phyloP scores from a whole-genome alignment of 1,140 invertebrate species.

The Lepidotrigona ventralis region DNA sequence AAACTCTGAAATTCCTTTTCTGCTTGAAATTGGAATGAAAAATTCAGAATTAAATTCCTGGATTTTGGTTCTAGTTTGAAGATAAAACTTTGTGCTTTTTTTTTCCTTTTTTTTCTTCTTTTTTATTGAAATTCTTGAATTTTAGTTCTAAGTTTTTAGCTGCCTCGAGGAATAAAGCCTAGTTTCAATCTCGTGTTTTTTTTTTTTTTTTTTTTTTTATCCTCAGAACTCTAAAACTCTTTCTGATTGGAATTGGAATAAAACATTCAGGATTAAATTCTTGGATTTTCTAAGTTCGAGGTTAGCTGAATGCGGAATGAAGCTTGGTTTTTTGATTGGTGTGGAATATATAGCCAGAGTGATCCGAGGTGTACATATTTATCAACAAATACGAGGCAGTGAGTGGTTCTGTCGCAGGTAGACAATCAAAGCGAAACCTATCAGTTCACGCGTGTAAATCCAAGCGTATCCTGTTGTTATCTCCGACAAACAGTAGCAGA shows the following conservation, averaged over 20 bases:
- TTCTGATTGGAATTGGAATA: neutral
- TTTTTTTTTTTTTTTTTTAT: neutral
- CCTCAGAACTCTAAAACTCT: neutral
- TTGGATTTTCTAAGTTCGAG: neutral
- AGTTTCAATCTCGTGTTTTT: too few relatives aligned
- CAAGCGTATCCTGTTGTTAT: neutral
- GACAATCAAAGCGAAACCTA: neutral
- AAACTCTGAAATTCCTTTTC: neutral
- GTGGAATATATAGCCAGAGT: too few relatives aligned
- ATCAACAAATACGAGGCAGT: too few relatives aligned
- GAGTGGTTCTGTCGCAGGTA: neutral
- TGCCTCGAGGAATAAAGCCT: too few relatives aligned
- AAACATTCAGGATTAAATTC: neutral
- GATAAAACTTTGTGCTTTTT: too few relatives aligned
- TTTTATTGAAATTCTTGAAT: too few relatives aligned
- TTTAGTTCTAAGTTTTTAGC: too few relatives aligned
- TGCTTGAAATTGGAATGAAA: neutral
- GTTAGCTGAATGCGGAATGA: neutral
- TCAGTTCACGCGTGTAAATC: neutral
- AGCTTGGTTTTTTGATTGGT: neutral
- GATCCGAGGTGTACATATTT: too few relatives aligned
- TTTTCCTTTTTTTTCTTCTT: too few relatives aligned
- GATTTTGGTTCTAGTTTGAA: too few relatives aligned
- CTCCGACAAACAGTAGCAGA: neutral
- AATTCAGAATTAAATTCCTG: too few relatives aligned